These are phyloP conservation scores for Orthosia cruda DNA, from an alignment of 2,888 invertebrate genomes.

Conservation along the genomic window DNA sequence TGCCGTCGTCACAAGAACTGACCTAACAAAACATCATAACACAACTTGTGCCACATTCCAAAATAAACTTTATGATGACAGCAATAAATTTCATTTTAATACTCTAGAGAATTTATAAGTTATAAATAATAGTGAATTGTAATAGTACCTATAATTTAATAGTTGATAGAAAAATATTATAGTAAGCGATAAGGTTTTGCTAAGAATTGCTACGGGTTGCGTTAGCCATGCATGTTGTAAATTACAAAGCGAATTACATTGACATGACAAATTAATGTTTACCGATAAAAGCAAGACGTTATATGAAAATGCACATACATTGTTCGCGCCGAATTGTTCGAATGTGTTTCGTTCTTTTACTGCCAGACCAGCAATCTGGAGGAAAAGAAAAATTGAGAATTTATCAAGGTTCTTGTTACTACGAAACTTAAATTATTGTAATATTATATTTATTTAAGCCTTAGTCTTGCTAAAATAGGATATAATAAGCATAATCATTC, in stretches of 20 bases:
- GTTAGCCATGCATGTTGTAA: constrained; percentile 71
- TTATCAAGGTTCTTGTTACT: constrained; percentile 27
- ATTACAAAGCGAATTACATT: constrained; percentile 59
- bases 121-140: constrained; percentile 57
- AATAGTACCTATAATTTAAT: constrained; percentile 78
- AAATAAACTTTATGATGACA: constrained; percentile 69
- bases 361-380: constrained; percentile 66
- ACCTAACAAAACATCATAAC: constrained; percentile 69
- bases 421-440: neutral
- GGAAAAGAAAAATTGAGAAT: constrained; percentile 60
- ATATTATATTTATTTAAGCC: neutral
- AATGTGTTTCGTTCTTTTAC: constrained; percentile 64
- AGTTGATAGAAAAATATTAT: constrained; percentile 82
- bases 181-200: constrained; percentile 79
- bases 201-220: constrained; percentile 77
- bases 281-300: constrained; percentile 21
- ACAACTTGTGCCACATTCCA: constrained; percentile 55
- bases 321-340: constrained; percentile 30
- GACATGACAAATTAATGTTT: constrained; percentile 44
- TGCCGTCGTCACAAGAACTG: constrained; percentile 66
- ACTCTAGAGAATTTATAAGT: constrained; percentile 13
- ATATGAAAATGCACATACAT: constrained; percentile 54
- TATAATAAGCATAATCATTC: too few species aligned
- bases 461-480: neutral
- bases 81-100: constrained; percentile 35